Conservation (phyloP, 2,113 vertebrate species). For the Vimba vimba region DNA sequence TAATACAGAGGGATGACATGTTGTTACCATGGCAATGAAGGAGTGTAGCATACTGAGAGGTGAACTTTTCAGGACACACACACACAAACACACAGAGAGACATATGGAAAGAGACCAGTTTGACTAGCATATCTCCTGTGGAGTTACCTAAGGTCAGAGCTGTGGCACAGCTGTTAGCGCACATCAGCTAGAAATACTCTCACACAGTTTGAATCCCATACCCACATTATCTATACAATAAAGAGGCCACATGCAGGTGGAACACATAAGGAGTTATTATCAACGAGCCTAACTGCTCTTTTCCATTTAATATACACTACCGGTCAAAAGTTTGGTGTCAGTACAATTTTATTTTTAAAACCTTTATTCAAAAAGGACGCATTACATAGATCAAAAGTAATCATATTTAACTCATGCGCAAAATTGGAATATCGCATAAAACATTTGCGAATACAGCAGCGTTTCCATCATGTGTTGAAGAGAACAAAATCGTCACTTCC, state of each 20-base stretch:
- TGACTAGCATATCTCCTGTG: no score
- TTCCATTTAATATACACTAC: background rate
- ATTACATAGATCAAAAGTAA: no score
- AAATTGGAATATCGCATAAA: no score
- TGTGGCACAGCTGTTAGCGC: background rate
- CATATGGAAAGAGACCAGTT: slow-evolving; percentile 1
- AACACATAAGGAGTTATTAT: no score
- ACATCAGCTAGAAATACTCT: background rate
- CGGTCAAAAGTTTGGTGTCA: background rate
- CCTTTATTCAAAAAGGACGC: no score
- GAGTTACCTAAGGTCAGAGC: background rate
- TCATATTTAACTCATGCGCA: no score
- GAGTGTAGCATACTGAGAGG: slow-evolving; percentile 5
- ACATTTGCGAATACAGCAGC: no score
- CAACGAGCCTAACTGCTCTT: background rate
- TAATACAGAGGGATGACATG: slow-evolving; percentile 44
- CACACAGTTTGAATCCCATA: background rate
- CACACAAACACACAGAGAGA: background rate
- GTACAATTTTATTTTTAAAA: no score
- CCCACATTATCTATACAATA: background rate
- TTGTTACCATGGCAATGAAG: slow-evolving; percentile 57
- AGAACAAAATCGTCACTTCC: no score
- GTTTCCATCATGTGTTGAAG: no score
- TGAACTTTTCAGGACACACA: slow-evolving; percentile 8
- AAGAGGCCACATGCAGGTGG: background rate